Percentiles rank a stretch among this genome's conserved stretches.
Evolutionary conservation across 2,113 vertebrate genomes (phyloP).

Genomic region (Pogonocichla stellata): DNA sequence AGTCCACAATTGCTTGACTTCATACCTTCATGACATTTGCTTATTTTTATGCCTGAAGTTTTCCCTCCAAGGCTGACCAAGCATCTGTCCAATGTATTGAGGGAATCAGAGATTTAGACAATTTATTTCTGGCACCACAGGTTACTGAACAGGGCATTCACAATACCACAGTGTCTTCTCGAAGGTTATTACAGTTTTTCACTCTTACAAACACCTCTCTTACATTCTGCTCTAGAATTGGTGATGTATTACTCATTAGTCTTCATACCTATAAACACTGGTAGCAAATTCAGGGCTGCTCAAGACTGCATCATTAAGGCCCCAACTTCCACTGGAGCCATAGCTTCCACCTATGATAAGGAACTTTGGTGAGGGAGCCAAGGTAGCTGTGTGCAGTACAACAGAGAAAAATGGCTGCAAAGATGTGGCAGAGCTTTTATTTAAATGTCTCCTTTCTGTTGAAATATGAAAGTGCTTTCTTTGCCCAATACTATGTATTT

Average conservation of each 20-base stretch:
- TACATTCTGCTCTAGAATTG: not conserved
- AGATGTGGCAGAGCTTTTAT: not conserved
- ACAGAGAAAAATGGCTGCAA: not conserved
- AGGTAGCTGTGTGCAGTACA: not conserved
- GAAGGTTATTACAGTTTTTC: not conserved
- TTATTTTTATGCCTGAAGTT: not conserved
- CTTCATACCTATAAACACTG: rapidly evolving
- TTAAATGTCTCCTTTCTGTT: not conserved
- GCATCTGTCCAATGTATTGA: not conserved
- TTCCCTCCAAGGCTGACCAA: not conserved
- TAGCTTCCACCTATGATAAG: not conserved
- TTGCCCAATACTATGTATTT: not conserved
- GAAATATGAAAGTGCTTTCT: not conserved
- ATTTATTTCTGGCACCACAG: not conserved
- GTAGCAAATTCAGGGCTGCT: not conserved
- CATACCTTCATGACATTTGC: not conserved
- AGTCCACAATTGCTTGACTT: not conserved
- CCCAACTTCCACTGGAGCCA: not conserved
- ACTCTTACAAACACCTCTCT: not conserved
- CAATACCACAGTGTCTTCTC: not conserved
- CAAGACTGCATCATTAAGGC: not conserved
- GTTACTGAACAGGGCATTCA: not conserved
- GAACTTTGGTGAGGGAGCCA: not conserved
- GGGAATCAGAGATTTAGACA: not conserved
- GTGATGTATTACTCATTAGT: not conserved